Base-by-base conservation (phyloP, 2,797 vertebrate species). In the Epinephelus malabaricus region DNA sequence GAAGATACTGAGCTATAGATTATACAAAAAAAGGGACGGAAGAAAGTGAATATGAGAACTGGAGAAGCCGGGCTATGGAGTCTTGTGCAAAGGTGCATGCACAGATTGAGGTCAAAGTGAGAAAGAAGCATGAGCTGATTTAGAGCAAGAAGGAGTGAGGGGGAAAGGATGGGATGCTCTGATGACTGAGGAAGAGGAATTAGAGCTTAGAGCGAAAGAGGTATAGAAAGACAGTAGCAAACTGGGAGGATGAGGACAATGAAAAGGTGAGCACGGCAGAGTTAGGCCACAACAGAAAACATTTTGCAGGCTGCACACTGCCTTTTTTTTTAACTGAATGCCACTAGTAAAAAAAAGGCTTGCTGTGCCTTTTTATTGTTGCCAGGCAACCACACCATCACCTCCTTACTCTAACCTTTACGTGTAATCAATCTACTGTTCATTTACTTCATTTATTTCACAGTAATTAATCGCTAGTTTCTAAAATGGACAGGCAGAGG, bases 1-100 rank as follows among this genome's bases (percentile, higher is more conserved):
- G 43, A 81, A 40, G 50, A 73, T 53, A 14, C 74, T 58, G 72
- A 80, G 38, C 46, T 18, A 23, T 25, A 61, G 53, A 73, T 60
- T 34, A 72, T 65, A 56, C 34, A 30, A 21, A 67, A 47, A n/a
- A 56, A 34, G 34, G 7, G 5, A 12, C 12, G 27, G 43, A 58
- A 56, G 50, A 61, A 82, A 71, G 25, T 34, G 45, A 60, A 82
- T 49, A 61, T 30, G 14, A 74, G 3, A 66, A 49, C 10, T 17
- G 18, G 4, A 64, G 60, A 43, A 18, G 11, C 12, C 15, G 54
- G n/a, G 38, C 34, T n/a, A 12, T 62, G 38, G 65, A 49, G 21
- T 14, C 7, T 80, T 51, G 13, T 56, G 30, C 64, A 62, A 50
- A 63, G 38, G 10, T 21, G 38, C 18, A 25, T 18, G 55, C 25